Evolutionary conservation across 2,888 invertebrate genomes (phyloP).

Genomic region (Imbricaverruca yamaguchii): DNA sequence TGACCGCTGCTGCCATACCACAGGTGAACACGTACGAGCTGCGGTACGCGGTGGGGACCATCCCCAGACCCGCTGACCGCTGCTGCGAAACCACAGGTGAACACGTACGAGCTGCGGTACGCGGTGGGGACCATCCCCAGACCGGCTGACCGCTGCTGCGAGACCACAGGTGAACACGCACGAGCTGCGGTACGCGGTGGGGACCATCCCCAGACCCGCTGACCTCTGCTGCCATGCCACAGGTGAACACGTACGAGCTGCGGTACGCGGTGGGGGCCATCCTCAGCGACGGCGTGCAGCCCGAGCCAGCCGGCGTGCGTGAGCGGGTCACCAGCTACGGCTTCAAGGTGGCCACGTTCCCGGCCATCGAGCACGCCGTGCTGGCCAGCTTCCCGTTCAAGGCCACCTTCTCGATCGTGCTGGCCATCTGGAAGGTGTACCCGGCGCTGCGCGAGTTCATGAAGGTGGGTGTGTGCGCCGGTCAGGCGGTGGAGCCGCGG

Average conservation of each 20-base stretch:
- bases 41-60: constrained; percentile 42
- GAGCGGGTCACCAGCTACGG: constrained; percentile 39
- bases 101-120: too few relatives aligned
- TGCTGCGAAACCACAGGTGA: too few relatives aligned
- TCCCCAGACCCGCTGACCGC: too few relatives aligned
- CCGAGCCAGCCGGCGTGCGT: constrained; percentile 7
- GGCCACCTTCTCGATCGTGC: constrained; percentile 42
- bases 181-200: constrained; percentile 42
- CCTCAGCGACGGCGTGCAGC: constrained; percentile 36
- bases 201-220: constrained; percentile 38
- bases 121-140: too few relatives aligned
- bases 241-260: constrained; percentile 39
- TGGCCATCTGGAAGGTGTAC: constrained; percentile 44
- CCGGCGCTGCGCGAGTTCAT: constrained; percentile 42
- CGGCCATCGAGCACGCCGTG: constrained; percentile 42
- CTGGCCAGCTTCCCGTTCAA: constrained; percentile 43
- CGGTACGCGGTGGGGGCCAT: constrained; percentile 43
- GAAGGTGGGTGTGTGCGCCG: constrained; percentile 34
- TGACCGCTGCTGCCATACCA: not conserved
- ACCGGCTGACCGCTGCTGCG: too few relatives aligned
- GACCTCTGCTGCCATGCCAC: not conserved
- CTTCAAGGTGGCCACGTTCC: constrained; percentile 41
- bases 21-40: constrained; percentile 39
- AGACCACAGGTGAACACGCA: constrained; percentile 37
- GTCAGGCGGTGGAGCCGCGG: too few relatives aligned